Evolutionary conservation across 1,140 invertebrate genomes (phyloP), one percentile per base, ranked within the genome.

Genomic region (Trissolcus basalis): DNA sequence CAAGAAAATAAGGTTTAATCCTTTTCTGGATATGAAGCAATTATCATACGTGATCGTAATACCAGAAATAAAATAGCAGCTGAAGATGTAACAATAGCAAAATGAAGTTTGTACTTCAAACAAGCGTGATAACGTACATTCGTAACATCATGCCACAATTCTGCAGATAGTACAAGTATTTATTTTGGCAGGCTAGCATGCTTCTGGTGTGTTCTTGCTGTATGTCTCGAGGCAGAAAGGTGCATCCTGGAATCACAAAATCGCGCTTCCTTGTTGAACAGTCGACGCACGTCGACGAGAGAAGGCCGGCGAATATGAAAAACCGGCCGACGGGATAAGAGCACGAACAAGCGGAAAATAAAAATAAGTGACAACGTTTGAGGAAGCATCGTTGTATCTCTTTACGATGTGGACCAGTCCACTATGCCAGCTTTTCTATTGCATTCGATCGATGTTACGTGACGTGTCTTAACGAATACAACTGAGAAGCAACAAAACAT

Each of bases 221-320:
- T 73, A 73, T 70, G 70, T 73, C 76, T 73, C 65, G 76, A 73
- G 69, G 76, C 76, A 73, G 69, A 73, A 78, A 70, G 70, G 70
- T 78, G 56, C 76, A 78, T 73, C 70, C 19, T 50, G 47, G 76
- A 78, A 78, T 73, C 76, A 61, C 76, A 78, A 78, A 78, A 78
- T 73, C 76, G 69, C 55, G 76, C 55, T 65, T 48, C 61, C 48
- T 56, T 69, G 50, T 73, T 78, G 70, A 70, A 70, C 50, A 78
- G 69, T 78, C 76, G 32, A 61, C 76, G 69, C 70, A 78, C 75
- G 69, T 78, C 65, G 48, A 11, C 64, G 11, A 68, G 75, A 60
- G 75, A 73, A 78, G 69, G 55, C 69, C 75, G 55, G 45, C 75
- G 75, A 73, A 78, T 78, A 78, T 78, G 75, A 78, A 78, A 78